A percentile compares a stretch with the other conserved stretches of the same genome.
Evolutionary conservation across 2,113 vertebrate genomes (phyloP).

Genomic region (Centrocercus urophasianus): DNA sequence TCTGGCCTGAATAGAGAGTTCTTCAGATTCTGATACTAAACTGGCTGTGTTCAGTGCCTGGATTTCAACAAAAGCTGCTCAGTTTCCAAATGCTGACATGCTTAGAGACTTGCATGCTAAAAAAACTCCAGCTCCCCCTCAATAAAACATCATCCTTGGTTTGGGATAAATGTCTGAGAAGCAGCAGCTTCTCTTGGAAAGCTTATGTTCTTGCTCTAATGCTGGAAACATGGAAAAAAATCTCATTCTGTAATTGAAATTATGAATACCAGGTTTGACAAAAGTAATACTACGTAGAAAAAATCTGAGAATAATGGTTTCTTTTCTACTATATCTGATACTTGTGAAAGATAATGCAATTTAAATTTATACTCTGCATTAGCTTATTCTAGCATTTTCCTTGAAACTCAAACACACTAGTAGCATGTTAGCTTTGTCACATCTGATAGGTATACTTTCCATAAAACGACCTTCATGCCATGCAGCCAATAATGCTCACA

Average conservation of each 20-base stretch:
- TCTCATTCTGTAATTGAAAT: slow-evolving; percentile 13
- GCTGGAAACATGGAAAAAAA: not conserved
- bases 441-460: slow-evolving; percentile 7
- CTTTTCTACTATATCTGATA: not conserved
- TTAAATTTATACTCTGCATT: not conserved
- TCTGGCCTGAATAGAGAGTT: slow-evolving; percentile 79
- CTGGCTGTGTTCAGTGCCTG: slow-evolving; percentile 46
- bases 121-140: not conserved
- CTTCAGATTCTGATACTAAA: slow-evolving; percentile 72
- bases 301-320: not conserved
- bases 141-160: not conserved
- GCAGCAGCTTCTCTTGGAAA: not conserved
- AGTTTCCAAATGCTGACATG: not conserved
- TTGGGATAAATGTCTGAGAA: not conserved
- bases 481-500: slow-evolving; percentile 26
- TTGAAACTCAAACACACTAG: not conserved
- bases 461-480: slow-evolving; percentile 58
- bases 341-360: not conserved
- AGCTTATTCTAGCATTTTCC: not conserved
- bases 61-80: not conserved
- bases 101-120: not conserved
- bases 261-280: not conserved
- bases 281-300: not conserved
- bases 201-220: not conserved
- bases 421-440: slow-evolving; percentile 18